Evolutionary conservation across 2,113 vertebrate genomes (phyloP).

Genomic region (Tretioscincus oriximinensis): DNA sequence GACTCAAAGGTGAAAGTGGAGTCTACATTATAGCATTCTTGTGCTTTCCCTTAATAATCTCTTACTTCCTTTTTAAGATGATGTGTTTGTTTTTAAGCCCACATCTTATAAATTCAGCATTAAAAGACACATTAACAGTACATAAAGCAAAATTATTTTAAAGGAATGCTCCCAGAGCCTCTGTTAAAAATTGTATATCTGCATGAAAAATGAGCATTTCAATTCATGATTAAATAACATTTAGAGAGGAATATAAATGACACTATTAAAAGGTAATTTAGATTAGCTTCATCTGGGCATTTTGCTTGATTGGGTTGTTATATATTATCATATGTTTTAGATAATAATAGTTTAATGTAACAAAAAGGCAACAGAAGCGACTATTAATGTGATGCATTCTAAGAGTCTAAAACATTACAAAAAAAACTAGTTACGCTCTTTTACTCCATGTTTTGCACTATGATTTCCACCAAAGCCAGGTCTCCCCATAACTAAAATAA

Average conservation of each 20-base stretch:
- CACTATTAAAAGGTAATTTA: constrained; percentile 31
- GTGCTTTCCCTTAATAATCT: no score
- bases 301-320: constrained; percentile 18
- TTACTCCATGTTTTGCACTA: neutral
- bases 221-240: constrained; percentile 24
- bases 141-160: neutral
- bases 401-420: neutral
- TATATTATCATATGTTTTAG: constrained; percentile 20
- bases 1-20: no score
- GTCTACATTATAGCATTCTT: no score
- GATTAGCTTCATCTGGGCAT: constrained; percentile 23
- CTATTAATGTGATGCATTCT: neutral
- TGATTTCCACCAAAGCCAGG: neutral
- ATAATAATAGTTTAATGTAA: constrained; percentile 9
- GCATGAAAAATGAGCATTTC: constrained; percentile 8
- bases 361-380: neutral
- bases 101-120: neutral
- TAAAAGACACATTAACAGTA: neutral
- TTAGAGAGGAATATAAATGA: constrained; percentile 10
- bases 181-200: constrained; percentile 10
- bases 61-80: no score
- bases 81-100: no score
- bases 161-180: neutral
- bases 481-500: no score
- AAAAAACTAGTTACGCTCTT: neutral